These are phyloP conservation scores for Pristionchus fissidentatus DNA, from an alignment of 2,888 invertebrate species.

Conservation along the genomic window DNA sequence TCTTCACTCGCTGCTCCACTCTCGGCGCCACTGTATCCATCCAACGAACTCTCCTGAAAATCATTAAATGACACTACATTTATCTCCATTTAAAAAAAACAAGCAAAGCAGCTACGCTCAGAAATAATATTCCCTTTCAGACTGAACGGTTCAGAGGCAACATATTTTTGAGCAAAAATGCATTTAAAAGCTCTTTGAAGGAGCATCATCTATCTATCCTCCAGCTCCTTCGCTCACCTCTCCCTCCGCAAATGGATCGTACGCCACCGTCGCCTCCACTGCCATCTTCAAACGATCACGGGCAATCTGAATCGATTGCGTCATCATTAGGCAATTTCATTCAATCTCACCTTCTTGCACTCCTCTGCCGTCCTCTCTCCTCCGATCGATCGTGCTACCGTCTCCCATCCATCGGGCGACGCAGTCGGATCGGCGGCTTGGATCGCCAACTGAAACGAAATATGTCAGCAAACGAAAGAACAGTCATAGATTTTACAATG, in stretches of 20 bases:
- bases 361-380: slow-evolving; percentile 40
- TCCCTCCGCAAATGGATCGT: background rate
- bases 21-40: slow-evolving; percentile 3
- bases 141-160: too few species aligned
- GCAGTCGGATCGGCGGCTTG: background rate
- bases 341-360: slow-evolving; percentile 45
- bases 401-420: slow-evolving; percentile 37
- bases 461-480: background rate
- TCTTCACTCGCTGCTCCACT: slow-evolving; percentile 33
- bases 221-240: background rate
- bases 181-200: too few species aligned
- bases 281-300: background rate
- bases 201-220: background rate
- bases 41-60: background rate
- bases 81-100: too few species aligned
- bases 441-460: slow-evolving; percentile 26
- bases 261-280: background rate
- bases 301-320: background rate
- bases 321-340: background rate
- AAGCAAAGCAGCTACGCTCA: too few species aligned
- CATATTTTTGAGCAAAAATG: too few species aligned
- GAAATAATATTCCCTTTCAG: too few species aligned
- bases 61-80: background rate
- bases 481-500: background rate
- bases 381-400: slow-evolving; percentile 22